Percentiles rank a stretch among this genome's conserved stretches.
phyloP scores from a whole-genome alignment of 2,888 invertebrate species.

The Melikaiella ostensackeni region DNA sequence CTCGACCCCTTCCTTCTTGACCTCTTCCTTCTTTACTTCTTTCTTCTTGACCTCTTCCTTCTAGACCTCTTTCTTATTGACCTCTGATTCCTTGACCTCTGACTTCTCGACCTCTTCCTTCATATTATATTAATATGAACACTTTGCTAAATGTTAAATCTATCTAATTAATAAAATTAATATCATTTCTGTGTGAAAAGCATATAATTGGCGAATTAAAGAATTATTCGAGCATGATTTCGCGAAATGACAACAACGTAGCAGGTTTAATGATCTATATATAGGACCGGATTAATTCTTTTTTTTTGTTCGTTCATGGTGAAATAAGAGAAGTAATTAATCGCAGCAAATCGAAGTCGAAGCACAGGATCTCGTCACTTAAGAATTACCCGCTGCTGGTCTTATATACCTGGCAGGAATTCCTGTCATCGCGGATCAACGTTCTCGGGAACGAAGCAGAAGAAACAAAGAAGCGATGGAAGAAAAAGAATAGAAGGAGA shows the following conservation, averaged over 20 bases:
- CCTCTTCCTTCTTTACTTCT: no score
- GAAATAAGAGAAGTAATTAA: constrained; percentile 63
- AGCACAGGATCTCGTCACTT: constrained; percentile 42
- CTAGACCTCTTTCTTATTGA: no score
- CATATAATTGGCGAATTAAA: constrained; percentile 48
- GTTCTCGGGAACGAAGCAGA: constrained; percentile 60
- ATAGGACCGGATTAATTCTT: constrained; percentile 17
- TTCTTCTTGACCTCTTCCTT: no score
- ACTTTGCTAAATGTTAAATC: neutral
- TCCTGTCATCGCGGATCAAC: constrained; percentile 69
- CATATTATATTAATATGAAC: neutral
- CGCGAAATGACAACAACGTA: constrained; percentile 22
- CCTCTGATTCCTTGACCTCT: no score
- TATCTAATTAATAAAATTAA: neutral
- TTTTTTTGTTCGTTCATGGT: constrained; percentile 43
- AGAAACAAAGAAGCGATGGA: constrained; percentile 44
- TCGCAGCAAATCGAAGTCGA: constrained; percentile 59
- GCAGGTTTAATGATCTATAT: constrained; percentile 27
- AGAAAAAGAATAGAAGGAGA: constrained; percentile 42
- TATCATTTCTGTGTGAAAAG: neutral
- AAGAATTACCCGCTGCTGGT: constrained; percentile 54
- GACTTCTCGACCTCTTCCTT: no score
- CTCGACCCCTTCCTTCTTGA: no score
- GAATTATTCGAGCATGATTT: constrained; percentile 4
- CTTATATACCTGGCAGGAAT: constrained; percentile 65